Percentiles rank a stretch among this genome's conserved stretches.
phyloP scores from a whole-genome alignment of 2,797 vertebrate species.

The Heterohyrax brucei region DNA sequence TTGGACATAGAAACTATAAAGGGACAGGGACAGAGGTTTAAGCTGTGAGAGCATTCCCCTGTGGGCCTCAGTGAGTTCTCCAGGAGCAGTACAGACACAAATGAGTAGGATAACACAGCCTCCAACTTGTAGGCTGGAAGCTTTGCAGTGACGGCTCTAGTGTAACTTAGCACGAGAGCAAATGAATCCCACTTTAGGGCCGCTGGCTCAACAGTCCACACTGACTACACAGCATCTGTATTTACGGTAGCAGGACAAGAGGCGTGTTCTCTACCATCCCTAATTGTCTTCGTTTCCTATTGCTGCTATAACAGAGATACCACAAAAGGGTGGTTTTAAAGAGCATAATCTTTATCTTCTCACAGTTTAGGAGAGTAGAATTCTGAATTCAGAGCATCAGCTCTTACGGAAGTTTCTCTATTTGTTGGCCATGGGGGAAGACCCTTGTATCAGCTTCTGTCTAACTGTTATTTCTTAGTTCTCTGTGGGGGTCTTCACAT shows the following conservation, averaged over 20 bases:
- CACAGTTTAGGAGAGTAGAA: neutral
- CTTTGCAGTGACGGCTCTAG: neutral
- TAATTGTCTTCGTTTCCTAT: neutral
- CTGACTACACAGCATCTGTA: conserved; percentile 20
- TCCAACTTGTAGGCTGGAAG: neutral
- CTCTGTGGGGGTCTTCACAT: neutral
- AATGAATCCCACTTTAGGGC: too few species aligned
- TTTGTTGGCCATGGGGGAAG: neutral
- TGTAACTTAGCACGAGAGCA: neutral
- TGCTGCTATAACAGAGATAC: neutral
- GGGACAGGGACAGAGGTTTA: neutral
- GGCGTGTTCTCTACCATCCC: conserved; percentile 15
- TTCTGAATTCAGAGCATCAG: neutral
- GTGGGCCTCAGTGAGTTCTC: neutral
- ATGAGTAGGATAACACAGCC: neutral
- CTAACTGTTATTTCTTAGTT: neutral
- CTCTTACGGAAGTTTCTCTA: neutral
- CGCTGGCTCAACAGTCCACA: neutral
- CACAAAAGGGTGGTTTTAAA: neutral
- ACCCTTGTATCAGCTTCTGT: neutral
- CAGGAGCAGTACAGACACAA: neutral
- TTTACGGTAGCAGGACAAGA: neutral
- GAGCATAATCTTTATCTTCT: neutral
- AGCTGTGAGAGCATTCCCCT: neutral
- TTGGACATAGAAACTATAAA: neutral